Base-by-base conservation (phyloP, 1,140 invertebrate species). In the Acromyrmex heyeri region DNA sequence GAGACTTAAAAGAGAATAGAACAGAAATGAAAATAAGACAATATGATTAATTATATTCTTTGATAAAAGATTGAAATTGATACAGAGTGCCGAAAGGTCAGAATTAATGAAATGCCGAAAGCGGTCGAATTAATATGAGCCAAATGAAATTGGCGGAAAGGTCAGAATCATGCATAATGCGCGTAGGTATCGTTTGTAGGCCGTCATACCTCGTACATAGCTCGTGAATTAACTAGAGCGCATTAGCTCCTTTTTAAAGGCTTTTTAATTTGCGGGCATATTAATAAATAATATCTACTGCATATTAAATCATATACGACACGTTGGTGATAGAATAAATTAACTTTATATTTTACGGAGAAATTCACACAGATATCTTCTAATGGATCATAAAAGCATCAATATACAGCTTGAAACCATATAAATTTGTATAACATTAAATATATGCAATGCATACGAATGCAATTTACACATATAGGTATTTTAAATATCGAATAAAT, bases 171-270 rank as follows among this genome's bases (percentile, higher is more conserved):
- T 48, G 57, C 55, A 16, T 50, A 82, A 64, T 12, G 48, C 38
- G 65, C 78, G 65, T 59, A 73, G 53, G 55, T 57, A 82, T 73
- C 38, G n/a, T 79, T 79, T 79, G 27, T 79, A 64, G 76, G 27
- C 18, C 44, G 69, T 48, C 61, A 82, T 83, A 30, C 30, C 38
- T 38, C 34, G 48, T 38, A 79, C 62, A 38, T 69, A 10, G 21
- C 30, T 81, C 21, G 50, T n/a, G 18, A 44, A 81, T 81, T 70
- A 81, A 81, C 24, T 81, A 21, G 34, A 70, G 50, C 65, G 50
- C 16, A 70, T 70, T 81, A 81, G 55, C 21, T 70, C 16, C 65
- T 81, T 81, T 81, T 53, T 27, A 61, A 16, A 81, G 16, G 21
- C 53, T 38, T 53, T 55, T 70, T 44, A 38, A 67, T 67, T 70